A percentile compares a stretch with the other conserved stretches of the same genome.
These are phyloP conservation scores for Halictus rubicundus DNA, from an alignment of 1,140 invertebrate genomes.

Conservation along the genomic window DNA sequence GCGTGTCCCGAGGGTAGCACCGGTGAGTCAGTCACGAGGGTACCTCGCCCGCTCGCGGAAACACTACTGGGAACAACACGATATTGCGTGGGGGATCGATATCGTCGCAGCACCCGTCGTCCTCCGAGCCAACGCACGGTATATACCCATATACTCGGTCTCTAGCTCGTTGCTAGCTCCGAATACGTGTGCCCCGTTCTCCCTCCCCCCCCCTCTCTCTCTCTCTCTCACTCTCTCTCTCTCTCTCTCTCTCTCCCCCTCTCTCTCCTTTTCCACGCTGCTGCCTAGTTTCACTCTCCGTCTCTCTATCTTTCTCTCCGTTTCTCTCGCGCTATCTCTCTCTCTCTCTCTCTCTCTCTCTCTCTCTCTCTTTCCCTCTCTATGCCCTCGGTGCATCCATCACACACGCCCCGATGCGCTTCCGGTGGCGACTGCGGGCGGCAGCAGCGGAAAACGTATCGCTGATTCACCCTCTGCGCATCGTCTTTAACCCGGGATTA, in stretches of 20 bases:
- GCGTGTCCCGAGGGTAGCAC: background rate
- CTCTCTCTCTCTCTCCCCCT: background rate
- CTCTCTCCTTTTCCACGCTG: conserved; percentile 6
- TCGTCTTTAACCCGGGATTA: background rate
- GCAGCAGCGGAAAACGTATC: background rate
- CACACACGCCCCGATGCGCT: background rate
- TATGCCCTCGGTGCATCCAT: background rate
- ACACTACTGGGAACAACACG: conserved; percentile 59
- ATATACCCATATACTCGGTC: conserved; percentile 28
- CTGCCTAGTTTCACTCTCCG: conserved; percentile 18
- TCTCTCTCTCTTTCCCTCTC: conserved; percentile 17
- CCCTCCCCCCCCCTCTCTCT: background rate
- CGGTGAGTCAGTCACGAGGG: conserved; percentile 56
- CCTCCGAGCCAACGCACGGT: conserved; percentile 46
- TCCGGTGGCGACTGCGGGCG: background rate
- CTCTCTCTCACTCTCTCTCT: background rate
- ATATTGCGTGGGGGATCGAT: conserved; percentile 75
- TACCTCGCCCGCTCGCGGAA: conserved; percentile 46
- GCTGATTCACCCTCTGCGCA: background rate
- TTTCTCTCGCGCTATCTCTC: too few relatives aligned
- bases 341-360: background rate
- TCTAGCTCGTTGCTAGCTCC: conserved; percentile 14
- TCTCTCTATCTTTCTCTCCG: too few relatives aligned
- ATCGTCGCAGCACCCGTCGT: conserved; percentile 71
- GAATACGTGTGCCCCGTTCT: conserved; percentile 9